Base-by-base conservation (phyloP, 2,888 invertebrate species). In the Philonicus albiceps region DNA sequence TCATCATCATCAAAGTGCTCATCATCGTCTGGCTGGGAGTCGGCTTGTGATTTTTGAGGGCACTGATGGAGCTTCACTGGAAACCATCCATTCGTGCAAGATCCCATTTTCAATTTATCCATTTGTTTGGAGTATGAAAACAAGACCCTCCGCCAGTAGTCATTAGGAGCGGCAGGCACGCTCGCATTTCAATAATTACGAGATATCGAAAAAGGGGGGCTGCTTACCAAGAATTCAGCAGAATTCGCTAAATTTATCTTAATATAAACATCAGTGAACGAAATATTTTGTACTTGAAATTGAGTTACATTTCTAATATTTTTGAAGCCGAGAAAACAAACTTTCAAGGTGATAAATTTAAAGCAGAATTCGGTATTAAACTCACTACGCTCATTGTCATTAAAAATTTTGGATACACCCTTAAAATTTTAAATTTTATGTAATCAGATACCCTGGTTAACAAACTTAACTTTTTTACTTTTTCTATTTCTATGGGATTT, bases 1-100 rank as follows among this genome's bases (percentile, higher is more conserved):
- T 81, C 81, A 81, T 81, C 81, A 81, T 81, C 55, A 81, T 81
- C 64, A 81, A 81, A 81, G 34, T 64, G 64, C 81, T 81, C 81
- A 81, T 81, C 81, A 81, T 81, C 64, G 34, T 81, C 55, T 55
- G 34, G 34, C 53, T 81, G 81, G 64, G 81, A 55, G 55, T 81
- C 55, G 81, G 81, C 64, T 55, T 55, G 31, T 81, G 81, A 55
- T 81, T 81, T 81, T 81, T 43, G 81, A 43, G 81, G 64, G 13
- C 74, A 74, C 64, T 22, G 64, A 64, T 64, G 64, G 64, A 11
- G 64, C 64, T 27, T 27, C 64, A 64, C 64, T 64, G 64, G 37
- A 81, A 81, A 55, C 34, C 81, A 81, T 34, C 81, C 31, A 81
- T 81, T 81, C 81, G 55, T 55, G 64, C 81, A 81, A 55, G 55